Conservation (phyloP, 2,888 invertebrate genomes). For the Meganola albula region DNA sequence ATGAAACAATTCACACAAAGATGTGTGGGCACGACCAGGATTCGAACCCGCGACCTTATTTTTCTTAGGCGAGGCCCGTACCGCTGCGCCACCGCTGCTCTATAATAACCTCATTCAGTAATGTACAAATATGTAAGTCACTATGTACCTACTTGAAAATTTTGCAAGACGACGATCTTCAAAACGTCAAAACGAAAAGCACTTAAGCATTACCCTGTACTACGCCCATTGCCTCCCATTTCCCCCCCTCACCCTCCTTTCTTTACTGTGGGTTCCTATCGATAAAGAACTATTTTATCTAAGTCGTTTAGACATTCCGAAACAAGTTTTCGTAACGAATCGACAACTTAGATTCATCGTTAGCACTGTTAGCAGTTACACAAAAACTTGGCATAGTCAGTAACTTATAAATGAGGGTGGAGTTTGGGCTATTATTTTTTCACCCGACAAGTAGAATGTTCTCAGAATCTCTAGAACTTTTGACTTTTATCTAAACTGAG, state of each 20-base stretch:
- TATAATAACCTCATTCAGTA: no score
- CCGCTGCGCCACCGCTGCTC: no score
- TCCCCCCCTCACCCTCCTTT: constrained; percentile 2
- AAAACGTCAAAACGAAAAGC: constrained; percentile 19
- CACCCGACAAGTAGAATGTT: no score
- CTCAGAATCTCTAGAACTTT: no score
- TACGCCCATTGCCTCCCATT: constrained; percentile 15
- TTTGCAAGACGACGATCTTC: constrained; percentile 8
- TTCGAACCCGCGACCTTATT: no score
- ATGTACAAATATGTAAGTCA: background rate
- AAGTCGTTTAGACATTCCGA: constrained; percentile 19
- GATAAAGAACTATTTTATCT: constrained; percentile 22
- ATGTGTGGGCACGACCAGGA: no score
- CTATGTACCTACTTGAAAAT: background rate
- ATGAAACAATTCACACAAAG: no score
- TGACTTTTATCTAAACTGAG: no score
- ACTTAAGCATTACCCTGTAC: constrained; percentile 17
- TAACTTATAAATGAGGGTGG: constrained; percentile 17
- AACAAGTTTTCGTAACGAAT: constrained; percentile 21
- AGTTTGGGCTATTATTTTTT: background rate
- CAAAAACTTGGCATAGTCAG: constrained; percentile 12
- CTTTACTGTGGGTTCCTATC: constrained; percentile 15
- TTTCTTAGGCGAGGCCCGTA: no score
- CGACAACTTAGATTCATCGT: constrained; percentile 15
- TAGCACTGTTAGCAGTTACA: constrained; percentile 11